Conservation (phyloP, 2,113 vertebrate genomes). For the Ramphastos sulfuratus region DNA sequence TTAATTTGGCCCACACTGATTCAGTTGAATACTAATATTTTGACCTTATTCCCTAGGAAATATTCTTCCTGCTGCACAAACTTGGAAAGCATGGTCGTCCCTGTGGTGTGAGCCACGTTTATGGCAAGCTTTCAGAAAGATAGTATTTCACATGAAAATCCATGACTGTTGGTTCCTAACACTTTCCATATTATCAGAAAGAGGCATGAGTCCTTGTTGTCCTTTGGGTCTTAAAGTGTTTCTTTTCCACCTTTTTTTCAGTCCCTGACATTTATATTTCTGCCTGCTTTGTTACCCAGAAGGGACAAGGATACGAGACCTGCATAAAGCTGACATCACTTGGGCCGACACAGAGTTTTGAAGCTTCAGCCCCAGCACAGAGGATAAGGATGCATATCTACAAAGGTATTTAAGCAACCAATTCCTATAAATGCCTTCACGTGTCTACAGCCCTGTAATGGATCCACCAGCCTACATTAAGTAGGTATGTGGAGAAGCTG, state of each 20-base stretch:
- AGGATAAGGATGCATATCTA: neutral
- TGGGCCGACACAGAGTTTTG: neutral
- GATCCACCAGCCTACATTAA: neutral
- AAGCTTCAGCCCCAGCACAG: neutral
- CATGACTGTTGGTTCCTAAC: neutral
- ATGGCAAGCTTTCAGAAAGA: slow-evolving; percentile 8
- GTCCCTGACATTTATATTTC: neutral
- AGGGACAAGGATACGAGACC: neutral
- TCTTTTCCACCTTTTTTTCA: neutral
- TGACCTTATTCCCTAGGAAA: slow-evolving; percentile 51
- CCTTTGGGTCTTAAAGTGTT: neutral
- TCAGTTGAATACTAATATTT: slow-evolving; percentile 41
- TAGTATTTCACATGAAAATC: neutral
- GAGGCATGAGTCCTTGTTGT: neutral
- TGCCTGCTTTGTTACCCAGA: neutral
- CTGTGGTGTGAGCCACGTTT: neutral
- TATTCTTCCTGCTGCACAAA: slow-evolving; percentile 17
- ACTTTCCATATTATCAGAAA: neutral
- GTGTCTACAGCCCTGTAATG: neutral
- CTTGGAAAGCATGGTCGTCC: neutral
- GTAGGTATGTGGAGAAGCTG: neutral
- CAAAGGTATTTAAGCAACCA: neutral
- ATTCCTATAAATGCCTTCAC: neutral
- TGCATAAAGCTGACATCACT: neutral
- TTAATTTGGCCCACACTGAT: slow-evolving; percentile 41